These are phyloP conservation scores for Calephelis perditalis DNA, from an alignment of 2,888 invertebrate species.

Conservation along the genomic window DNA sequence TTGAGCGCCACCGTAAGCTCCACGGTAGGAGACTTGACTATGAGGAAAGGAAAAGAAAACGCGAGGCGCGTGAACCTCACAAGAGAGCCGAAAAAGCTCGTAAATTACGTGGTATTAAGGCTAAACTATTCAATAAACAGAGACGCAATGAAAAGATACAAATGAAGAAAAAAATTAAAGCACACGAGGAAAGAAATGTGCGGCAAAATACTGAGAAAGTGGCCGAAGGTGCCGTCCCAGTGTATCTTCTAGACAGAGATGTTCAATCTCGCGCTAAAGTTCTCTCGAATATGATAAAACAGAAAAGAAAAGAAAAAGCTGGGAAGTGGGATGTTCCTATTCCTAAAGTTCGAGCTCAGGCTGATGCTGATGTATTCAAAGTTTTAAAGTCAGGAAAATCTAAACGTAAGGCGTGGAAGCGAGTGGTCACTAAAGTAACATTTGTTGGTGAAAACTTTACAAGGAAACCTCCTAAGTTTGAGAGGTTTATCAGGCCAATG, in stretches of 20 bases:
- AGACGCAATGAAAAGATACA: slow-evolving; percentile 98
- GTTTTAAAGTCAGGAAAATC: slow-evolving; percentile 94
- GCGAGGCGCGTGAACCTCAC: slow-evolving; percentile 96
- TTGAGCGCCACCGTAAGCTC: slow-evolving; percentile 97
- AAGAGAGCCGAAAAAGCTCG: slow-evolving; percentile 93
- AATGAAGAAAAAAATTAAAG: slow-evolving; percentile 98
- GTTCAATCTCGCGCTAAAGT: slow-evolving; percentile 96
- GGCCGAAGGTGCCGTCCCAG: slow-evolving; percentile 95
- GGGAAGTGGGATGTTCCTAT: slow-evolving; percentile 99
- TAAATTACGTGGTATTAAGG: slow-evolving; percentile 95
- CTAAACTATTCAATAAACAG: slow-evolving; percentile 97
- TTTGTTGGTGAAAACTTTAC: slow-evolving; percentile 99
- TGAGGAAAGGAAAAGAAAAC: slow-evolving; percentile 97
- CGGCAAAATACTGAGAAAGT: slow-evolving; percentile 91
- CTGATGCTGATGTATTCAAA: slow-evolving; percentile 97
- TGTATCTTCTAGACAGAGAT: slow-evolving; percentile 98
- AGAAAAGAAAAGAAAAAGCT: slow-evolving; percentile 99
- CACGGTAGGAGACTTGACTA: slow-evolving; percentile 98
- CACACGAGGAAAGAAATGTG: slow-evolving; percentile 96
- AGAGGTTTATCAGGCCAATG: slow-evolving; percentile 99
- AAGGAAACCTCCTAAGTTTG: slow-evolving; percentile 99
- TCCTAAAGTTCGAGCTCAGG: slow-evolving; percentile 97
- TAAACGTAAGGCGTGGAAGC: slow-evolving; percentile 97
- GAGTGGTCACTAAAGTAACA: slow-evolving; percentile 99
- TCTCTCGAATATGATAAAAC: slow-evolving; percentile 99